Percentiles rank a stretch among this genome's conserved stretches.
Evolutionary conservation across 2,113 vertebrate genomes (phyloP).

Genomic region (Tricholaema leucomelas): DNA sequence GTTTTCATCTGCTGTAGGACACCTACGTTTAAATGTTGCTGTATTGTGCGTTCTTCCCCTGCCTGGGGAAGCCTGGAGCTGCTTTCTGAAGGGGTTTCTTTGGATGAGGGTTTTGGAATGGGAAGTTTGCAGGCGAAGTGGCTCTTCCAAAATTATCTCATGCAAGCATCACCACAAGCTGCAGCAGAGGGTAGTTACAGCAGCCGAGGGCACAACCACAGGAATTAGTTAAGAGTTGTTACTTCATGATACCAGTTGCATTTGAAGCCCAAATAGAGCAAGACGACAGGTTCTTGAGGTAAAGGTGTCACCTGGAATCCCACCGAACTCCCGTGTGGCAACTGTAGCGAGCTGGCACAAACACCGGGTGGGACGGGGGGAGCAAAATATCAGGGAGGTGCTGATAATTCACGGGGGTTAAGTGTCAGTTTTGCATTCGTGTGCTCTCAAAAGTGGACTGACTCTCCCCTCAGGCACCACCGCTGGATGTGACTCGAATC

Average conservation of each 20-base stretch:
- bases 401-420: not conserved
- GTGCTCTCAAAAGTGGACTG: not conserved
- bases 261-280: not conserved
- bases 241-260: fast-evolving
- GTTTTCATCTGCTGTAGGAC: fast-evolving
- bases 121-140: not conserved
- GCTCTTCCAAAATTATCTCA: not conserved
- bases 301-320: not conserved
- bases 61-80: not conserved
- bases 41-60: not conserved
- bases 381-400: not conserved
- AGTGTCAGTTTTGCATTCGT: not conserved
- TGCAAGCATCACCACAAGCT: not conserved
- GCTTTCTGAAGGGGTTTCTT: not conserved
- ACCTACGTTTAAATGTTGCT: fast-evolving
- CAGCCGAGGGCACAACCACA: not conserved
- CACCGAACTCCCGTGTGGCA: not conserved
- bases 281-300: not conserved
- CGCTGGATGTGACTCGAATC: not conserved
- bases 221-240: not conserved
- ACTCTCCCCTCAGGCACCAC: not conserved
- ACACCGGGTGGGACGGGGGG: fast-evolving
- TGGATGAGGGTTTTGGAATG: not conserved
- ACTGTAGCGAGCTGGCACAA: not conserved
- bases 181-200: not conserved